phyloP scores from a whole-genome alignment of 2,113 vertebrate species.

The Orycteropus afer region DNA sequence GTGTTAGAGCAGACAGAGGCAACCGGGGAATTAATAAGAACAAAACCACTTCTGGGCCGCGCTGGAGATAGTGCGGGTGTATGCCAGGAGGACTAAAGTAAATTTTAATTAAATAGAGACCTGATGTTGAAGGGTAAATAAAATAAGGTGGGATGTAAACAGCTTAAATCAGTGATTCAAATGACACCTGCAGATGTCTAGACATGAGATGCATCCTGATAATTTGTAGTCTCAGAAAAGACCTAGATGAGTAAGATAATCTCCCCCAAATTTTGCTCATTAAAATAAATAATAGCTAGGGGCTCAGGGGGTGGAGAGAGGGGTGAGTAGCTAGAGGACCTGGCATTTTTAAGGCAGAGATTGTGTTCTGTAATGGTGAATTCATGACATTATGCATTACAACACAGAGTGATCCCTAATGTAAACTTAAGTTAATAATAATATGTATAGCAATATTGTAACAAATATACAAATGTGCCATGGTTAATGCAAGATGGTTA shows the following conservation, averaged over 20 bases:
- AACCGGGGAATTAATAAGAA: slow-evolving; percentile 59
- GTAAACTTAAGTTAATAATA: too few relatives aligned
- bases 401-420: neutral
- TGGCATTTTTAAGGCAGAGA: neutral
- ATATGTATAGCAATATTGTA: neutral
- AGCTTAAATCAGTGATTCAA: slow-evolving; percentile 52
- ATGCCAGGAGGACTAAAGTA: slow-evolving; percentile 40
- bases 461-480: neutral
- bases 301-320: neutral
- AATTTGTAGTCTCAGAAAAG: slow-evolving; percentile 67
- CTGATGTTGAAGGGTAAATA: slow-evolving; percentile 78
- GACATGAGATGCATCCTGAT: slow-evolving; percentile 66
- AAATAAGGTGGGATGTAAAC: slow-evolving; percentile 65
- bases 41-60: slow-evolving; percentile 8
- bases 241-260: neutral
- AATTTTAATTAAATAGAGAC: slow-evolving; percentile 71
- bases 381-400: neutral
- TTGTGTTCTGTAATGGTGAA: neutral
- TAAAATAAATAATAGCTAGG: slow-evolving; percentile 46
- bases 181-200: slow-evolving; percentile 72
- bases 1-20: slow-evolving; percentile 60
- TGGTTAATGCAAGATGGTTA: neutral
- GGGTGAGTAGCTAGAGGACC: neutral
- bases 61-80: neutral
- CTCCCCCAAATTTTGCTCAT: slow-evolving; percentile 52